A percentile compares a stretch with the other conserved stretches of the same genome.
phyloP scores from a whole-genome alignment of 2,797 vertebrate species.

The Urosaurus nigricauda region DNA sequence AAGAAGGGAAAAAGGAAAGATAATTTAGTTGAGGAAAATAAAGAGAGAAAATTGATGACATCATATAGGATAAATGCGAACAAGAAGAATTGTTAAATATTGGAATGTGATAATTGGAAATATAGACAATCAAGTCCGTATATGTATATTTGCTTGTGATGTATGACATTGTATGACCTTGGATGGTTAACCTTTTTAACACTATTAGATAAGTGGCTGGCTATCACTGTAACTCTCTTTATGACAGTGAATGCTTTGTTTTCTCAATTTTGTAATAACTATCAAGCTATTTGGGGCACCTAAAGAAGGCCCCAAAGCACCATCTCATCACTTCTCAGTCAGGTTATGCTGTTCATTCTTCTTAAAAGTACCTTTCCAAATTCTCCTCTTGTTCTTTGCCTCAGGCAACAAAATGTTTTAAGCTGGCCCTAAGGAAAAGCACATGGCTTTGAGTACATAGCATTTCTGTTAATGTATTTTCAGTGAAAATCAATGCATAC shows the following conservation, averaged over 20 bases:
- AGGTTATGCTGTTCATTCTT: neutral
- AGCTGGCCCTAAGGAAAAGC: neutral
- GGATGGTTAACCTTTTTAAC: too few species aligned
- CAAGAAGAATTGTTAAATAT: too few species aligned
- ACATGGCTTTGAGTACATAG: neutral
- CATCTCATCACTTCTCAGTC: neutral
- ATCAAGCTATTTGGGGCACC: neutral
- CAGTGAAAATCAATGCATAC: neutral
- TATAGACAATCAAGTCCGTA: too few species aligned
- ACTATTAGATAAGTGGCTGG: neutral
- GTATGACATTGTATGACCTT: too few species aligned
- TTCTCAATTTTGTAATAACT: neutral
- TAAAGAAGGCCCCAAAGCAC: neutral
- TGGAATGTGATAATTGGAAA: too few species aligned
- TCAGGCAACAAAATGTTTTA: neutral
- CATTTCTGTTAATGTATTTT: neutral
- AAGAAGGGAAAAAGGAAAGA: too few species aligned
- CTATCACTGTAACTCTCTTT: neutral
- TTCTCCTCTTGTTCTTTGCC: too few species aligned
- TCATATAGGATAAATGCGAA: too few species aligned
- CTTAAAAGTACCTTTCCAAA: neutral
- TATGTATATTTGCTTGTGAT: too few species aligned
- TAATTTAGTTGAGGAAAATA: too few species aligned
- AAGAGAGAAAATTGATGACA: too few species aligned
- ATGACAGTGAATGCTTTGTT: neutral